Conservation (phyloP, 2,888 invertebrate species). For the Drosophila nigricruria region DNA sequence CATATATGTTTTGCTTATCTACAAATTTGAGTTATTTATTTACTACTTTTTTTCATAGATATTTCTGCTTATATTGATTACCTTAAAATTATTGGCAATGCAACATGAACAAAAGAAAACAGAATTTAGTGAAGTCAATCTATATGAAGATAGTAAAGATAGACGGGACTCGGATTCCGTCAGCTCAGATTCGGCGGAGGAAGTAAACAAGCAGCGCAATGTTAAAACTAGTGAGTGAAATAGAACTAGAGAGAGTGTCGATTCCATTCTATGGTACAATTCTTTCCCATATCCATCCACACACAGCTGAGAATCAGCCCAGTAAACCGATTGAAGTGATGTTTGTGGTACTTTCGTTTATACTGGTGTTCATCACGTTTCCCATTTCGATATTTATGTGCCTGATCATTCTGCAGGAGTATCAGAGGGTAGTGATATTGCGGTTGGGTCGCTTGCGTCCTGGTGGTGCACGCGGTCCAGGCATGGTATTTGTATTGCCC, state of each 20-base stretch:
- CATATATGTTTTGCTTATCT: background rate
- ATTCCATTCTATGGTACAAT: no score
- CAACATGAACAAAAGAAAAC: background rate
- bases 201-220: slow-evolving; percentile 37
- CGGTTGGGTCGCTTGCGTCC: slow-evolving; percentile 86
- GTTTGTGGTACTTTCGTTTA: slow-evolving; percentile 60
- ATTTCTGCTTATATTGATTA: background rate
- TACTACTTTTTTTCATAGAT: background rate
- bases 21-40: background rate
- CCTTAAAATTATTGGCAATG: background rate
- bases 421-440: slow-evolving; percentile 88
- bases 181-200: slow-evolving; percentile 29
- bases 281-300: background rate
- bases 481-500: slow-evolving; percentile 88
- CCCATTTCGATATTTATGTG: slow-evolving; percentile 78
- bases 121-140: background rate
- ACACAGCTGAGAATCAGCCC: slow-evolving; percentile 47
- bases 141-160: no score
- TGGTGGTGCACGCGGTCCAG: slow-evolving; percentile 87
- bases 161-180: slow-evolving; percentile 8
- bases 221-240: slow-evolving; percentile 50
- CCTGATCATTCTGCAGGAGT: slow-evolving; percentile 86
- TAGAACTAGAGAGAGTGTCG: no score
- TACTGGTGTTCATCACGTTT: slow-evolving; percentile 70
- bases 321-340: slow-evolving; percentile 48